Evolutionary conservation across 2,888 invertebrate genomes (phyloP), one percentile per base, ranked within the genome.

Genomic region (Dysmachus trigonus): DNA sequence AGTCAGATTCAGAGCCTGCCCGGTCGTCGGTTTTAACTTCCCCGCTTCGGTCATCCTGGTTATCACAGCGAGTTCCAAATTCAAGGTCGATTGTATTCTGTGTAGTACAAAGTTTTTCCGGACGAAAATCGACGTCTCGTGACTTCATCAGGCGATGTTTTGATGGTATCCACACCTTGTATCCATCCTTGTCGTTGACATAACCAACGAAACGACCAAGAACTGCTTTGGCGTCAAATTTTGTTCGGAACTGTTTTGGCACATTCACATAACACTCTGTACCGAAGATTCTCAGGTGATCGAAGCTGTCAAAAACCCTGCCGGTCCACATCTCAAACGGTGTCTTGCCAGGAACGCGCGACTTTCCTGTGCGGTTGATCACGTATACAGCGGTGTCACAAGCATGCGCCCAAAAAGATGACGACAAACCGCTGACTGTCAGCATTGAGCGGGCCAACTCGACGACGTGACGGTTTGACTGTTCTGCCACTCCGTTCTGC

Each of bases 401-500:
- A 15, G 53, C 53, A 18, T 53, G 53, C 3, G 22, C 22, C 73
- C 53, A 53, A 72, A 72, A 72, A 5, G 30, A 72, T 72, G 18
- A 22, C 10, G 73, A 7, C 27, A 72, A 4, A 22, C 22, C 30
- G 73, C 22, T 72, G 22, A 72, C 73, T 15, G 73, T 22, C 22
- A 72, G 18, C 73, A 72, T 72, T 10, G 73, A 72, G 13, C 73
- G 73, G 2, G 73, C 73, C 73, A 72, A 27, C 30, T 72, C 73
- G 22, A 72, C 73, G 18, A 72, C 73, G 27, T 72, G 73, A 18
- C 73, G 18, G 73, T 72, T 72, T 5, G 73, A 72, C 30, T 72
- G 73, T 72, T 72, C 73, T 10, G 73, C 73, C 7, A 72, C 73
- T 72, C 73, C 73, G 30, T 72, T 72, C 73, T 72, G 73, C 18